These are phyloP conservation scores for Drosophila anomalata DNA, from an alignment of 2,888 invertebrate species.

Conservation along the genomic window DNA sequence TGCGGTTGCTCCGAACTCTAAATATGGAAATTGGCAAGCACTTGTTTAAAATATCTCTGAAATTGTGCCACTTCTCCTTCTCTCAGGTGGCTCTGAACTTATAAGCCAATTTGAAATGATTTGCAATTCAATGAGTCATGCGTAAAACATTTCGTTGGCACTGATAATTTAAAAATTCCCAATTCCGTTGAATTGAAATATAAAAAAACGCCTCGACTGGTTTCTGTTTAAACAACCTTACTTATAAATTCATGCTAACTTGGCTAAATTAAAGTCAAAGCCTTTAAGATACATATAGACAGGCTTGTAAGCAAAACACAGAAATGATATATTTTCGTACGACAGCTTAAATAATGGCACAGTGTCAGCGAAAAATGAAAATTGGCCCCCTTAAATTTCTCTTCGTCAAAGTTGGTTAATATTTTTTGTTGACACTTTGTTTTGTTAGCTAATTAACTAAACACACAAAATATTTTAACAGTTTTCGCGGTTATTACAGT, in stretches of 20 bases:
- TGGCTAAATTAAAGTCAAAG: constrained; percentile 63
- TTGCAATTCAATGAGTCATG: constrained; percentile 62
- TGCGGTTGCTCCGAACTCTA: background rate
- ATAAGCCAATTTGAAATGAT: constrained; percentile 51
- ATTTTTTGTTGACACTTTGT: constrained; percentile 51
- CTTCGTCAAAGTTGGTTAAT: constrained; percentile 16
- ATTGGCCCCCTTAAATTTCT: constrained; percentile 47
- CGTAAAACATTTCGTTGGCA: constrained; percentile 17
- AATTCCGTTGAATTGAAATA: constrained; percentile 56
- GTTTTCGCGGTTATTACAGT: constrained; percentile 27
- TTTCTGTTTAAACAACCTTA: background rate
- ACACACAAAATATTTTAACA: constrained; percentile 45
- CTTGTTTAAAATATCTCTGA: constrained; percentile 4
- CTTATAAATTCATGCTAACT: constrained; percentile 59
- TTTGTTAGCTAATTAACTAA: constrained; percentile 69
- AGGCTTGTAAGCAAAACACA: constrained; percentile 30
- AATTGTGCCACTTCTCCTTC: constrained; percentile 26
- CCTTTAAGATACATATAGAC: constrained; percentile 29
- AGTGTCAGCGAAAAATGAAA: constrained; percentile 54
- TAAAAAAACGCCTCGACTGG: background rate
- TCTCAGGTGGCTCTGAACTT: constrained; percentile 9
- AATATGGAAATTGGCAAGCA: background rate
- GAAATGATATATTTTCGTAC: constrained; percentile 37
- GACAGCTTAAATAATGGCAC: constrained; percentile 20
- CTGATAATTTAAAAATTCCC: constrained; percentile 29